These are phyloP conservation scores for Pleuronectes platessa DNA, from an alignment of 2,113 vertebrate species.

Conservation along the genomic window DNA sequence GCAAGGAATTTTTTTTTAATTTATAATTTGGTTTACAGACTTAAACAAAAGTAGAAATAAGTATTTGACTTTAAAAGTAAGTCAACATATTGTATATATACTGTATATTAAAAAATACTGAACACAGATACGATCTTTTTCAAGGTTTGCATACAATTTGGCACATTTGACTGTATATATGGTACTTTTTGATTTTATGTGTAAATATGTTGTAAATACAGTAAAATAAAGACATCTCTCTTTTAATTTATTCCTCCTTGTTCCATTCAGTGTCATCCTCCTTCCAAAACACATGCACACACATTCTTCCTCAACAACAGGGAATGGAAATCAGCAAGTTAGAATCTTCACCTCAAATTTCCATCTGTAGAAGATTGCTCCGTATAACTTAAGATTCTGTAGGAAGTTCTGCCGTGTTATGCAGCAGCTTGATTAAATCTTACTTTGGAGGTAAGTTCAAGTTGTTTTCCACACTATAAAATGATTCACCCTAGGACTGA, in stretches of 20 bases:
- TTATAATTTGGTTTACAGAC: neutral
- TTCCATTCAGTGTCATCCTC: neutral
- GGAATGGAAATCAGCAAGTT: neutral
- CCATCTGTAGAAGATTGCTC: neutral
- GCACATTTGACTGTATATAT: slow-evolving; percentile 21
- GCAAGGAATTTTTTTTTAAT: neutral
- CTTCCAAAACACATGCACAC: neutral
- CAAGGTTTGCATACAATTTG: neutral
- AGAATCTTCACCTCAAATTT: neutral
- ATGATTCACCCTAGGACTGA: neutral
- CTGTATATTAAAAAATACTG: neutral
- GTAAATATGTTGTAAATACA: slow-evolving; percentile 46
- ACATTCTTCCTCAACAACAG: neutral
- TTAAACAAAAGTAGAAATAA: neutral
- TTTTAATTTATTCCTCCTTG: neutral
- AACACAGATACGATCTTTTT: neutral
- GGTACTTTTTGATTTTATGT: slow-evolving; percentile 8
- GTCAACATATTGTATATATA: slow-evolving; percentile 1
- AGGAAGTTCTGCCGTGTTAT: no score
- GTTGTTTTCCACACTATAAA: neutral
- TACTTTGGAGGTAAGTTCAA: neutral
- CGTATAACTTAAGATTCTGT: no score
- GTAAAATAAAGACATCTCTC: slow-evolving; percentile 51
- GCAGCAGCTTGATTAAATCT: neutral
- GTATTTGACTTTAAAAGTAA: neutral